These are phyloP conservation scores for Drosophila sechellia DNA, from an alignment of 1,140 invertebrate genomes.

Conservation along the genomic window DNA sequence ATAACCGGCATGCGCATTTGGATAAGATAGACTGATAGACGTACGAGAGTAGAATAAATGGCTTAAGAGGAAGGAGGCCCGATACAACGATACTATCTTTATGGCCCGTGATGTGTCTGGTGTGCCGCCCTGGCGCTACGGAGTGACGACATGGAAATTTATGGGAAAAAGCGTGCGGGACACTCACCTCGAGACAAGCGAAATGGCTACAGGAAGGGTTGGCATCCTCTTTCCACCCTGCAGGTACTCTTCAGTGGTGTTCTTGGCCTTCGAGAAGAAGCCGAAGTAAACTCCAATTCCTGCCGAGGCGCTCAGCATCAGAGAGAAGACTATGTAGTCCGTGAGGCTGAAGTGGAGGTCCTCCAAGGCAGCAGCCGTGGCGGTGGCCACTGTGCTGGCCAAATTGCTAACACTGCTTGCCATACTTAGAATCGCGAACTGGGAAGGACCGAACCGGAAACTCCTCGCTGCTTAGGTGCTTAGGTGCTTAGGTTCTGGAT, in stretches of 20 bases:
- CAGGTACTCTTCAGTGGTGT: constrained; percentile 86
- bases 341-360: constrained; percentile 83
- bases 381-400: constrained; percentile 35
- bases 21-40: constrained; percentile 35
- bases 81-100: constrained; percentile 16
- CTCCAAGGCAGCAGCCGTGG: constrained; percentile 12
- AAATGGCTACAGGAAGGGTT: constrained; percentile 88
- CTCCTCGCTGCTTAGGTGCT: background rate
- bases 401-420: constrained; percentile 12
- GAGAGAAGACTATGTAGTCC: constrained; percentile 87
- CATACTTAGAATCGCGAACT: constrained; percentile 21
- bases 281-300: constrained; percentile 89
- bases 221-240: constrained; percentile 88
- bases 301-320: constrained; percentile 87
- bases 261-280: constrained; percentile 83
- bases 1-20: constrained; percentile 18
- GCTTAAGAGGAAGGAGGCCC: background rate
- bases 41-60: constrained; percentile 18
- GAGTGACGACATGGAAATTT: constrained; percentile 31
- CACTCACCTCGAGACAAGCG: constrained; percentile 87
- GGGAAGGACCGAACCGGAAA: background rate
- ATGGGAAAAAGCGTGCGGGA: constrained; percentile 17
- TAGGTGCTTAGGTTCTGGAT: constrained; percentile 23
- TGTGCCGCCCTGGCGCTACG: background rate
- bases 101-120: constrained; percentile 3